A percentile compares a stretch with the other conserved stretches of the same genome.
These are phyloP conservation scores for Pilophorus perplexus DNA, from an alignment of 2,888 invertebrate species.

Conservation along the genomic window DNA sequence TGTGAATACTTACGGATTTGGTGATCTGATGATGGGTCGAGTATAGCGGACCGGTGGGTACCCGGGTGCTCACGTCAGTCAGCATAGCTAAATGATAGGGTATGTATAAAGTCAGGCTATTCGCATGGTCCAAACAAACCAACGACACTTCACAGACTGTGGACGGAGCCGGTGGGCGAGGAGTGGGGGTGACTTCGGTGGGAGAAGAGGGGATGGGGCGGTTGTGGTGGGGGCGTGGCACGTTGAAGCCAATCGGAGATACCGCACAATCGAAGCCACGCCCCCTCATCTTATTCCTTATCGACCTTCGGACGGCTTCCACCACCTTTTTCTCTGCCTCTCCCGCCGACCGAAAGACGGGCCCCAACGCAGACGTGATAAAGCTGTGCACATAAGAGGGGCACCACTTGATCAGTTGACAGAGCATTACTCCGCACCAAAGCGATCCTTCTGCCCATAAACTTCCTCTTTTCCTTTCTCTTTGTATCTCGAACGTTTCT, in stretches of 20 bases:
- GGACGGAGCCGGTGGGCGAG: conserved; percentile 6
- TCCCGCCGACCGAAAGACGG: not conserved
- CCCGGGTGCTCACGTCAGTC: conserved; percentile 44
- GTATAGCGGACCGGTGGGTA: conserved; percentile 40
- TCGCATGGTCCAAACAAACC: conserved; percentile 32
- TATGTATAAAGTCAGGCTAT: conserved; percentile 34
- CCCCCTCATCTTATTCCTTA: not conserved
- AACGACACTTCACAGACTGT: conserved; percentile 39
- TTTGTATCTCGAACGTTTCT: not conserved
- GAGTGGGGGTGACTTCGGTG: conserved; percentile 26
- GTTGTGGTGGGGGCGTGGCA: not conserved
- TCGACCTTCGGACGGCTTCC: not conserved
- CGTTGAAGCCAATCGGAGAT: not conserved
- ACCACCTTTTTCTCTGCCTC: not conserved
- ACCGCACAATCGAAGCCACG: not conserved
- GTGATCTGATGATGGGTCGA: conserved; percentile 37
- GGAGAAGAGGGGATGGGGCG: not conserved
- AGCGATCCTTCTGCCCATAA: conserved; percentile 34
- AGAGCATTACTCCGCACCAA: conserved; percentile 32
- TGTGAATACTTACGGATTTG: conserved; percentile 44
- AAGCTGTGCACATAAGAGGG: not conserved
- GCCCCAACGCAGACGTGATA: not conserved
- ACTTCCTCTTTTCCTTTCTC: conserved; percentile 2
- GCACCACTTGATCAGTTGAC: conserved; percentile 36
- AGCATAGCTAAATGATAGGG: conserved; percentile 37